Evolutionary conservation across 2,888 invertebrate species (phyloP).

Genomic region (Lasioglossum pauxillum): DNA sequence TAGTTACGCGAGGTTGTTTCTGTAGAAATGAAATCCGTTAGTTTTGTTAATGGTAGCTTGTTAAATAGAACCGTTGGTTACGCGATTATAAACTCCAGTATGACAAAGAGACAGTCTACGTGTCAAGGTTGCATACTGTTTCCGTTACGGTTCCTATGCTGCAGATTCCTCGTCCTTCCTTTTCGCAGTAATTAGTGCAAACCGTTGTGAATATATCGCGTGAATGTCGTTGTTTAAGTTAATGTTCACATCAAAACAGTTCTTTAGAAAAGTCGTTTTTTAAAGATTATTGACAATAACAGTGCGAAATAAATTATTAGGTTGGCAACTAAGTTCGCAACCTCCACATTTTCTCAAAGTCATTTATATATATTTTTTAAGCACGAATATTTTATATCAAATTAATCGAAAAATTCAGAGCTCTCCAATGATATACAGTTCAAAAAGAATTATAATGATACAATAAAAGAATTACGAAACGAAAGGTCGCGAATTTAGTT

Average conservation of each 20-base stretch:
- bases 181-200: slow-evolving; percentile 62
- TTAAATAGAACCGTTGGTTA: slow-evolving; percentile 50
- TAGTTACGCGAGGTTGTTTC: slow-evolving; percentile 4
- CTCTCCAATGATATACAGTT: too few relatives aligned
- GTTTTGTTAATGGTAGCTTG: slow-evolving; percentile 53
- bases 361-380: too few relatives aligned
- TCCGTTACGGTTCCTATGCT: slow-evolving; percentile 70
- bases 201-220: slow-evolving; percentile 32
- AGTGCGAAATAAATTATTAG: too few relatives aligned
- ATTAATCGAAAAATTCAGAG: too few relatives aligned
- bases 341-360: too few relatives aligned
- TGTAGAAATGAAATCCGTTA: slow-evolving; percentile 54
- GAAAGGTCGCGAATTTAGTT: too few relatives aligned
- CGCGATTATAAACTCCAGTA: slow-evolving; percentile 52
- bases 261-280: too few relatives aligned
- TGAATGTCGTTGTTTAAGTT: slow-evolving; percentile 17
- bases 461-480: too few relatives aligned
- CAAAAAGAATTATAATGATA: too few relatives aligned
- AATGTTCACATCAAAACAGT: not conserved
- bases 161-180: slow-evolving; percentile 60
- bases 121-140: slow-evolving; percentile 71
- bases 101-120: slow-evolving; percentile 57
- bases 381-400: too few relatives aligned
- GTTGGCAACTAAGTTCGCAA: too few relatives aligned
- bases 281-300: too few relatives aligned